Evolutionary conservation across 2,797 vertebrate species (phyloP).

Genomic region (Gallinago nigripennis): DNA sequence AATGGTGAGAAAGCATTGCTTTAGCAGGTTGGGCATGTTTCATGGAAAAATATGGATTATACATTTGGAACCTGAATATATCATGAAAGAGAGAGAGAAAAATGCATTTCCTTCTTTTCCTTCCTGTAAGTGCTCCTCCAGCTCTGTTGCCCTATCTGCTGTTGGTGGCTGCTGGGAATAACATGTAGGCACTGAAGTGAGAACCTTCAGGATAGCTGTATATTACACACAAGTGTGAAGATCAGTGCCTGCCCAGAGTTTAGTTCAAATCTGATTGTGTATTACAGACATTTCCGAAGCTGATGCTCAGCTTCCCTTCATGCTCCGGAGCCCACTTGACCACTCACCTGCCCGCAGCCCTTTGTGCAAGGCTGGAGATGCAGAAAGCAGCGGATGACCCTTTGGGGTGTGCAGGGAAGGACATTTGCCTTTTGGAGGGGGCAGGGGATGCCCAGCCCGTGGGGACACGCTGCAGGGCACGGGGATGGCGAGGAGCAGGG

Average conservation of each 20-base stretch:
- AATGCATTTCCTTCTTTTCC: not conserved
- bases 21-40: not conserved
- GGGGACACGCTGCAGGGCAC: rapidly evolving
- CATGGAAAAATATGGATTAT: not conserved
- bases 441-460: not conserved
- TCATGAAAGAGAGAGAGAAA: not conserved
- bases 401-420: not conserved
- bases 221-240: not conserved
- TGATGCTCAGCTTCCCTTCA: not conserved
- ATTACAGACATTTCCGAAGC: not conserved
- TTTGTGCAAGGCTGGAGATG: not conserved
- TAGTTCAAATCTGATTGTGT: not conserved
- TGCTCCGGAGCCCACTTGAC: not conserved
- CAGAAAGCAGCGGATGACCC: rapidly evolving
- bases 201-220: not conserved
- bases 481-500: rapidly evolving
- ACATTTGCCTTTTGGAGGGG: not conserved
- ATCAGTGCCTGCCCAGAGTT: not conserved
- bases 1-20: not conserved
- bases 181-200: not conserved
- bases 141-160: not conserved
- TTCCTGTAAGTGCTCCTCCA: not conserved
- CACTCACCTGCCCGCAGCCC: not conserved
- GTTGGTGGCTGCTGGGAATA: not conserved
- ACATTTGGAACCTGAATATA: not conserved